Base-by-base conservation (phyloP, 2,797 vertebrate species). In the Sebastes iracundus region DNA sequence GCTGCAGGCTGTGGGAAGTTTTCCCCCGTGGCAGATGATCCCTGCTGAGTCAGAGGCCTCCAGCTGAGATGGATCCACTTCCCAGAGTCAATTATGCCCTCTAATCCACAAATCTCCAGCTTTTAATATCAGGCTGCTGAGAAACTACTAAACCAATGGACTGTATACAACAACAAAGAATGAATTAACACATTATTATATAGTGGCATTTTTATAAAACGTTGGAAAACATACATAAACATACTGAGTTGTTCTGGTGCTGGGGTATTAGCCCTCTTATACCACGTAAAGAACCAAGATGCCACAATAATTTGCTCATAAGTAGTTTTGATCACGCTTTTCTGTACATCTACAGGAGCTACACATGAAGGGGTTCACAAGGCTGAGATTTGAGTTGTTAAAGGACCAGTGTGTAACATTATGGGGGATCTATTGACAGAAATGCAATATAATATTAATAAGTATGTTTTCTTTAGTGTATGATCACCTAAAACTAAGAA, bases 11-110 rank as follows among this genome's bases (percentile, higher is more conserved):
- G 28, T 70, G 55, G 20, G 59, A 71, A 10, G 52, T 30, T 28
- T 66, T 18, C 64, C 67, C 63, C 62, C n/a, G 60, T 59, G 72
- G 75, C 42, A 52, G 64, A 72, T 46, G 59, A 72, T 23, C 2
- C 68, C 85, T 55, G 81, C 80, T 78, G 82, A 32, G 72, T 67
- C 78, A 70, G 56, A 4, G 33, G 66, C 35, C 56, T 60, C 76
- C 75, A 27, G 67, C 83, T 79, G 71, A 14, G 75, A 79, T 3
- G 27, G 42, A 82, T 72, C 67, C 77, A 53, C 65, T 58, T 77
- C 63, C 30, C 52, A 7, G 8, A 80, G 77, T 76, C 83, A 69
- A 53, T 76, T 38, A 42, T 30, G 33, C 27, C 53, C 42, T 58
- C 42, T 46, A 32, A 73, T 80, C 65, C 68, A 25, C 76, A 23